Percentiles rank a stretch among this genome's conserved stretches.
These are phyloP conservation scores for Cynopterus brachyotis DNA, from an alignment of 2,113 vertebrate species.

Conservation along the genomic window DNA sequence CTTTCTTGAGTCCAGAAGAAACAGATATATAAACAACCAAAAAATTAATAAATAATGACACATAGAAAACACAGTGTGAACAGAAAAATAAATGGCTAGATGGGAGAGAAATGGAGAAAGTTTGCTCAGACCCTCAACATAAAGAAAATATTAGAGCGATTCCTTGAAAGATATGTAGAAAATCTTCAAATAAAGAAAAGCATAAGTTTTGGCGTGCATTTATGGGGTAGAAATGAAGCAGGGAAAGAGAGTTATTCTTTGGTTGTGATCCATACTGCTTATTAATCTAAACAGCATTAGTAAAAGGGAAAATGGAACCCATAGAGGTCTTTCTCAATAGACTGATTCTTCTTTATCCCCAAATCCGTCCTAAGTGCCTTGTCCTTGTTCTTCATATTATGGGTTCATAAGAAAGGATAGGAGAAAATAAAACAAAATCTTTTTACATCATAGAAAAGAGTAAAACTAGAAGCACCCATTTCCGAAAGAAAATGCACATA, in stretches of 20 bases:
- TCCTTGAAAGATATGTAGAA: not conserved
- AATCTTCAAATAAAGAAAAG: not conserved
- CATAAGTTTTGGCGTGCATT: not conserved
- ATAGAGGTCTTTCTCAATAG: not conserved
- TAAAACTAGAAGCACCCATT: not conserved
- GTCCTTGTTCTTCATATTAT: not conserved
- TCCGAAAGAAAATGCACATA: not conserved
- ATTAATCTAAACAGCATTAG: not conserved
- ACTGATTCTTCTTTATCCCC: not conserved
- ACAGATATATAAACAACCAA: not conserved
- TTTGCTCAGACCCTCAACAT: not conserved
- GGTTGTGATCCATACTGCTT: not conserved
- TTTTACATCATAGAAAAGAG: not conserved
- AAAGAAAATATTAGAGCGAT: not conserved
- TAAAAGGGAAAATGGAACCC: not conserved
- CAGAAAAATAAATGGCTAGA: not conserved
- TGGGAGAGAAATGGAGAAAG: not conserved
- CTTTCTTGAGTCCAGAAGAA: not conserved
- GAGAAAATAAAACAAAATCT: not conserved
- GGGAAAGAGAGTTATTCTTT: not conserved
- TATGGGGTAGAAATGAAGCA: not conserved
- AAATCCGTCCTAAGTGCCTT: not conserved
- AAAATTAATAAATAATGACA: not conserved
- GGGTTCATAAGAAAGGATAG: not conserved
- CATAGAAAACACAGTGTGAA: not conserved